Percentiles rank a stretch among this genome's conserved stretches.
phyloP scores from a whole-genome alignment of 2,888 invertebrate species.

The Drosophila colorata region DNA sequence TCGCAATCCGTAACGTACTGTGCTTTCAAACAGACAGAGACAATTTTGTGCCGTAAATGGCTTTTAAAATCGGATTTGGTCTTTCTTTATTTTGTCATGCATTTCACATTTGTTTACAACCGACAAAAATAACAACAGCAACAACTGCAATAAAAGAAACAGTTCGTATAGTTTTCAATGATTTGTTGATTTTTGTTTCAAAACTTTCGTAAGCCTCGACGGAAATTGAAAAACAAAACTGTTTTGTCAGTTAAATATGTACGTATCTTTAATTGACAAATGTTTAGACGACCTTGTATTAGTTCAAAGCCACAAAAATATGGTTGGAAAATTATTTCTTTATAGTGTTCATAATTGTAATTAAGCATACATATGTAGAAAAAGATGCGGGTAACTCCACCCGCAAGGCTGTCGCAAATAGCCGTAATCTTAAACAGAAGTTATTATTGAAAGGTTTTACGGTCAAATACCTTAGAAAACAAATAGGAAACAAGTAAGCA shows the following conservation, averaged over 20 bases:
- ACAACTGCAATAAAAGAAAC: slow-evolving; percentile 29
- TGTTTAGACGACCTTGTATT: slow-evolving; percentile 51
- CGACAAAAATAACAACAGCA: slow-evolving; percentile 16
- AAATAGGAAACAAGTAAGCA: too few relatives aligned
- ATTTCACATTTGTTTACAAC: slow-evolving; percentile 34
- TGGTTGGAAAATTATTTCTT: slow-evolving; percentile 24
- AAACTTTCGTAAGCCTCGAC: slow-evolving; percentile 37
- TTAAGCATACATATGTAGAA: too few relatives aligned
- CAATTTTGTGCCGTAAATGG: slow-evolving; percentile 50
- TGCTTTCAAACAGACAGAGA: slow-evolving; percentile 40
- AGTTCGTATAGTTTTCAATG: slow-evolving; percentile 37
- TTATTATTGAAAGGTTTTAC: slow-evolving; percentile 14
- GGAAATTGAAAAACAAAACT: slow-evolving; percentile 38
- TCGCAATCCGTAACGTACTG: slow-evolving; percentile 57
- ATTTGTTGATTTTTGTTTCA: slow-evolving; percentile 49
- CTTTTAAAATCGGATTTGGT: slow-evolving; percentile 53
- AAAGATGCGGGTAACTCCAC: slow-evolving; percentile 40
- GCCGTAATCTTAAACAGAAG: not conserved
- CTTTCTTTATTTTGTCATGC: slow-evolving; percentile 53
- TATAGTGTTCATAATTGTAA: slow-evolving; percentile 6
- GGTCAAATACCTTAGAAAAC: slow-evolving; percentile 23
- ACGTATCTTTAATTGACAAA: slow-evolving; percentile 25
- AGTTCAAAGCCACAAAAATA: slow-evolving; percentile 48
- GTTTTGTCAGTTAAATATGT: slow-evolving; percentile 10
- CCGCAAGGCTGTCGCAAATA: slow-evolving; percentile 15